phyloP scores from a whole-genome alignment of 2,113 vertebrate genomes.

The Sander lucioperca region DNA sequence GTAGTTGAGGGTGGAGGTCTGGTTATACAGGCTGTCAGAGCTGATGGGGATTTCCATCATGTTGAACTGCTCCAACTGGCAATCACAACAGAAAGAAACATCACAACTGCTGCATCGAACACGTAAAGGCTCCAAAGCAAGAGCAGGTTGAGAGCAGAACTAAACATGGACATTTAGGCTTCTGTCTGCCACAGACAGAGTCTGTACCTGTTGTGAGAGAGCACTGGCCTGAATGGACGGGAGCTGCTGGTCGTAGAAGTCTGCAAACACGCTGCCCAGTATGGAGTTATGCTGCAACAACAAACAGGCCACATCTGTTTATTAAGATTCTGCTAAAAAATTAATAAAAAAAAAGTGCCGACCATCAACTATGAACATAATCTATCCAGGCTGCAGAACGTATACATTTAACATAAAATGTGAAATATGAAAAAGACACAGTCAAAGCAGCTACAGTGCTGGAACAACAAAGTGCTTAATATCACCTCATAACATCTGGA shows the following conservation, averaged over 20 bases:
- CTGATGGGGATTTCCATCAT: conserved; percentile 93
- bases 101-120: conserved; percentile 69
- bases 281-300: conserved; percentile 91
- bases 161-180: neutral
- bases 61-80: conserved; percentile 95
- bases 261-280: conserved; percentile 92
- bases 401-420: conserved; percentile 32
- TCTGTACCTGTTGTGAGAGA: conserved; percentile 92
- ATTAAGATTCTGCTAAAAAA: neutral
- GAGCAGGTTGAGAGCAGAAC: neutral
- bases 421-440: conserved; percentile 23
- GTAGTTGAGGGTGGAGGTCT: conserved; percentile 95
- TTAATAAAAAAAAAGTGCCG: neutral
- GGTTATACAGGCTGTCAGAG: conserved; percentile 91
- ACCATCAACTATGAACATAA: neutral
- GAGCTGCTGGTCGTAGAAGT: conserved; percentile 96
- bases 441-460: conserved; percentile 41
- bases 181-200: neutral
- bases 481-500: conserved; percentile 2
- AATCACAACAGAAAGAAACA: conserved; percentile 33
- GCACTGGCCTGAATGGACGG: conserved; percentile 92
- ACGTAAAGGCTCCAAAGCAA: neutral
- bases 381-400: neutral
- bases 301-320: conserved; percentile 58
- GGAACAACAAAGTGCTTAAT: conserved; percentile 1